Evolutionary conservation across 2,113 vertebrate genomes (phyloP).

Genomic region (Monarcha castaneiventris): DNA sequence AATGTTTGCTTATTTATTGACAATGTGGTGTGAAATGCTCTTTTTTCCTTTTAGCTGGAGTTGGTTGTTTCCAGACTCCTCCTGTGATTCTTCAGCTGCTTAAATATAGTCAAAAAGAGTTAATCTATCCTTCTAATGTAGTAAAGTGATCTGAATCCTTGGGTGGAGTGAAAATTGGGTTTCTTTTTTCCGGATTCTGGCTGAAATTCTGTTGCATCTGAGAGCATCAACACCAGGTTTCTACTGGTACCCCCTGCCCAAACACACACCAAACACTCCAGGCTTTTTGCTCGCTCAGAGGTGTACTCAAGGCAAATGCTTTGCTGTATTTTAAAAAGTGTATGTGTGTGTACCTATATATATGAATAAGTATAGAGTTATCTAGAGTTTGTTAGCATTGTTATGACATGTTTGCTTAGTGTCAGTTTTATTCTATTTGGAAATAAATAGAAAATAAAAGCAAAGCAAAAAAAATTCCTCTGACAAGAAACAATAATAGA

Average conservation of each 20-base stretch:
- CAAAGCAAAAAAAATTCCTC: constrained; percentile 39
- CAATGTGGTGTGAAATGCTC: not conserved
- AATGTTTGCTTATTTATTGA: not conserved
- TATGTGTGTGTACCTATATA: not conserved
- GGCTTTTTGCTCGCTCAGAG: constrained; percentile 38
- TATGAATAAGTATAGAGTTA: constrained; percentile 17
- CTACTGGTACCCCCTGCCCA: not conserved
- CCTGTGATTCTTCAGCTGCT: not conserved
- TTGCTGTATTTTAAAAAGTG: constrained; percentile 36
- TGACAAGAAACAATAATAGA: constrained; percentile 5
- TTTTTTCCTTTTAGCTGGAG: not conserved
- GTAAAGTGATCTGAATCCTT: not conserved
- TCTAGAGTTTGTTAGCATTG: constrained; percentile 44
- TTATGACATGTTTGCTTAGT: constrained; percentile 30
- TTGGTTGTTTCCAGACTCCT: not conserved
- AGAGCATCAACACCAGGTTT: not conserved
- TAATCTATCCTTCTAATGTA: not conserved
- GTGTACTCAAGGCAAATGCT: constrained; percentile 37
- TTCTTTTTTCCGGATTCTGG: not conserved
- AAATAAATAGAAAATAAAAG: constrained; percentile 25
- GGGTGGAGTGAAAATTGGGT: not conserved
- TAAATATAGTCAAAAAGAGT: not conserved
- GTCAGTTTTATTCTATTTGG: constrained; percentile 30
- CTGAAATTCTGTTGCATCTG: not conserved
- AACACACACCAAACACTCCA: not conserved